phyloP scores from a whole-genome alignment of 2,888 invertebrate genomes.

The Miltochrista miniata region DNA sequence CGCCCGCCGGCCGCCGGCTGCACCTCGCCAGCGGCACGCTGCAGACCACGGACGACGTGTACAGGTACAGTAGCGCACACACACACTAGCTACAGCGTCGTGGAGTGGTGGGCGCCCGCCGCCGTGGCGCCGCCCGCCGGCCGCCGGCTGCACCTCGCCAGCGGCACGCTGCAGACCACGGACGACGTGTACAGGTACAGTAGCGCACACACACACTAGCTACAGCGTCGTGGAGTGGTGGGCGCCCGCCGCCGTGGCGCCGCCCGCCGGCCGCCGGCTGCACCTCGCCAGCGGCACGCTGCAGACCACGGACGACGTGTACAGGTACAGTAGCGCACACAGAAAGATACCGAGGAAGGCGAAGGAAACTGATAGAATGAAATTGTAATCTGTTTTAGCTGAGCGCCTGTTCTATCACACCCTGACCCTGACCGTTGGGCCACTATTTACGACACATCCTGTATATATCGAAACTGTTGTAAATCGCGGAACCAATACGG shows the following conservation, averaged over 20 bases:
- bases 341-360: no score
- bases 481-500: neutral
- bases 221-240: conserved; percentile 96
- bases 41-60: conserved; percentile 74
- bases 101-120: conserved; percentile 99
- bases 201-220: no score
- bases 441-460: conserved; percentile 48
- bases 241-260: conserved; percentile 86
- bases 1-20: conserved; percentile 96
- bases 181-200: conserved; percentile 84
- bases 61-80: no score
- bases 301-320: conserved; percentile 74
- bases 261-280: conserved; percentile 91
- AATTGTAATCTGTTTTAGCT: no score
- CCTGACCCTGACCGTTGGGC: no score
- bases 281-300: conserved; percentile 91
- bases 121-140: conserved; percentile 95
- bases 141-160: conserved; percentile 92
- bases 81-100: conserved; percentile 95
- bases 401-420: conserved; percentile 87
- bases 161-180: conserved; percentile 87
- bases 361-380: no score
- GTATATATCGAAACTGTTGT: neutral
- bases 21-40: conserved; percentile 91
- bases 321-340: conserved; percentile 45